Percentiles rank a stretch among this genome's conserved stretches.
These are phyloP conservation scores for Harmothoe impar DNA, from an alignment of 2,888 invertebrate genomes.

Conservation along the genomic window DNA sequence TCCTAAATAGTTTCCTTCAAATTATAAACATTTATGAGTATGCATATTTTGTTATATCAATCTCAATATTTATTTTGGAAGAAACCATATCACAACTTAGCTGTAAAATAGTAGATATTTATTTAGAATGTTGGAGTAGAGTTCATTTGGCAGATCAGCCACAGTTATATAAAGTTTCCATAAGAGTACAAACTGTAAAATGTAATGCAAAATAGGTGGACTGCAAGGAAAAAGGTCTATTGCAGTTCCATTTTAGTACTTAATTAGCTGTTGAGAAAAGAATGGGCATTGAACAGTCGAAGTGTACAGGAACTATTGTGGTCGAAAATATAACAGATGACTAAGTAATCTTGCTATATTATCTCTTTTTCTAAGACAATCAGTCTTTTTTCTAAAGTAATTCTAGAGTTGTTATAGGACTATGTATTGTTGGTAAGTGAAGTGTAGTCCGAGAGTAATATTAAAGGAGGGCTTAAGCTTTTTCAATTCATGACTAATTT, in stretches of 20 bases:
- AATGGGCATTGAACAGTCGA: neutral
- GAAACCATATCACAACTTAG: constrained; percentile 20
- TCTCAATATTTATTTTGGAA: neutral
- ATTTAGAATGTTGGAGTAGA: neutral
- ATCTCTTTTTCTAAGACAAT: neutral
- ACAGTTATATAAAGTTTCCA: neutral
- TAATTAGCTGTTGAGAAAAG: neutral
- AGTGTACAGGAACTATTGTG: too few species aligned
- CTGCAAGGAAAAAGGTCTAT: neutral
- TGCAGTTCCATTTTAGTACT: constrained; percentile 1
- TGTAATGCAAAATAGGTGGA: neutral
- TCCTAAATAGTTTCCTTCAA: neutral
- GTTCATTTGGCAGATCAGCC: constrained; percentile 1
- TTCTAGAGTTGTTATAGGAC: neutral
- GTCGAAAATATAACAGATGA: too few species aligned
- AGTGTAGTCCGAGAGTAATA: too few species aligned
- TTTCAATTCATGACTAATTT: too few species aligned
- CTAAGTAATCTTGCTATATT: constrained; percentile 18
- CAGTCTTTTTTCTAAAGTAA: neutral
- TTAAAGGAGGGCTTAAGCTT: too few species aligned
- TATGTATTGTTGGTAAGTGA: too few species aligned
- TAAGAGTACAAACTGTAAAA: neutral
- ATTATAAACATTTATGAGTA: too few species aligned
- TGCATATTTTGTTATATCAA: neutral
- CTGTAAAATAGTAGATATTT: constrained; percentile 20